A percentile compares a stretch with the other conserved stretches of the same genome.
These are phyloP conservation scores for Xanthostigma xanthostigma DNA, from an alignment of 2,888 invertebrate species.

Conservation along the genomic window DNA sequence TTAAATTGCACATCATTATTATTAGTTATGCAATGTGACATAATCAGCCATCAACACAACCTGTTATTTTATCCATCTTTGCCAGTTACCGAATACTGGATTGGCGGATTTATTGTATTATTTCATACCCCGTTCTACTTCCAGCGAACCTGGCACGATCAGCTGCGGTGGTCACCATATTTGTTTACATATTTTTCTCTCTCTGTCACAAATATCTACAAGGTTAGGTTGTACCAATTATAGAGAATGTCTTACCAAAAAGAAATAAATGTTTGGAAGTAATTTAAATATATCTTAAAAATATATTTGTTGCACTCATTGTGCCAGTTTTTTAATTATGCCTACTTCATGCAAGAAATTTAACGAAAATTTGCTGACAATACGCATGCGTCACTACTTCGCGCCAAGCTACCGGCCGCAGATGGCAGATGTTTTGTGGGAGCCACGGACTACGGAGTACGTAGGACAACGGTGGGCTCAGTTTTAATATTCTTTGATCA, in stretches of 20 bases:
- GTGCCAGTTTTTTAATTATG: no score
- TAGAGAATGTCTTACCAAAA: no score
- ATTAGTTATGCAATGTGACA: no score
- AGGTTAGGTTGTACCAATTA: conserved; percentile 2
- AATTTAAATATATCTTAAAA: no score
- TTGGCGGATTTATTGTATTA: no score
- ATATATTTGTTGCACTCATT: no score
- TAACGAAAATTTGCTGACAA: background rate
- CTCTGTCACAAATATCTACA: conserved; percentile 3
- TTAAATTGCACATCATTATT: no score
- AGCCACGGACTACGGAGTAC: conserved; percentile 1
- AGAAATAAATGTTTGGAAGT: no score
- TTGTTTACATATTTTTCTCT: conserved; percentile 6
- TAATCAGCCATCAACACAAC: no score
- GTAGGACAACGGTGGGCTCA: conserved; percentile 2
- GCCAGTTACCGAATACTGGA: no score
- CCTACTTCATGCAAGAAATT: background rate
- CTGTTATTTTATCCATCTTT: no score
- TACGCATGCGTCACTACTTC: conserved; percentile 25
- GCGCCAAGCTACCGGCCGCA: conserved; percentile 32
- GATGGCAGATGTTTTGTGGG: conserved; percentile 33
- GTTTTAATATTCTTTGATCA: conserved; percentile 1
- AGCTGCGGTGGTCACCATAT: conserved; percentile 4
- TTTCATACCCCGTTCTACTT: no score
- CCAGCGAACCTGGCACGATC: background rate